Percentiles rank a stretch among this genome's conserved stretches.
These are phyloP conservation scores for Leucophenga varia DNA, from an alignment of 1,140 invertebrate species.

Conservation along the genomic window DNA sequence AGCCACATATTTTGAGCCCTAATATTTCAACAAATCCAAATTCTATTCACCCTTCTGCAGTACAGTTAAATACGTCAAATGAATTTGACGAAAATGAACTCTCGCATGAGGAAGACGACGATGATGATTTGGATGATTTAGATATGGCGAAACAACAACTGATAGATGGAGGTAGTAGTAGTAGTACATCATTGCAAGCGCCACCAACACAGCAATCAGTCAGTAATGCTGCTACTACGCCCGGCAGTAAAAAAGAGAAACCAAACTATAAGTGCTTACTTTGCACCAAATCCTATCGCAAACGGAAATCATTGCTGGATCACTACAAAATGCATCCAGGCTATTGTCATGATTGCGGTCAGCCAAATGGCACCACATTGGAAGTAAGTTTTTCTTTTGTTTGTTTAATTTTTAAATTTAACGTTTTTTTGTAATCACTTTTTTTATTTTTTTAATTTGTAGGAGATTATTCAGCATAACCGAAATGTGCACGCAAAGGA, in stretches of 20 bases:
- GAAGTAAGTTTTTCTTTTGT: slow-evolving; percentile 33
- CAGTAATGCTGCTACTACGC: slow-evolving; percentile 16
- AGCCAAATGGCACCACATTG: slow-evolving; percentile 48
- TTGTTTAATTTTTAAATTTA: not conserved
- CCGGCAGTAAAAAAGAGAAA: slow-evolving; percentile 47
- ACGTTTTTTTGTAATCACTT: not conserved
- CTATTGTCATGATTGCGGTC: slow-evolving; percentile 52
- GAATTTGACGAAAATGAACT: slow-evolving; percentile 48
- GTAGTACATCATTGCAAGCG: slow-evolving; percentile 48
- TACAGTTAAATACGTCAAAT: slow-evolving; percentile 37
- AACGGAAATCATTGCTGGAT: slow-evolving; percentile 49
- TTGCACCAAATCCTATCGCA: slow-evolving; percentile 50
- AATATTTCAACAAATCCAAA: no score
- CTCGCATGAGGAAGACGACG: slow-evolving; percentile 49
- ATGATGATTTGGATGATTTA: slow-evolving; percentile 41
- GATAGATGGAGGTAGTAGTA: slow-evolving; percentile 51
- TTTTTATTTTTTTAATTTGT: not conserved
- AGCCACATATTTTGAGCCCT: not conserved
- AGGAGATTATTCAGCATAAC: slow-evolving; percentile 55
- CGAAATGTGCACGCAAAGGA: slow-evolving; percentile 50
- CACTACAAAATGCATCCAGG: slow-evolving; percentile 55
- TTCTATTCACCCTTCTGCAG: slow-evolving; percentile 1
- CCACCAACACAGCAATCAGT: slow-evolving; percentile 32
- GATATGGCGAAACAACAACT: slow-evolving; percentile 51
- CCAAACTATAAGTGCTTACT: slow-evolving; percentile 49